phyloP scores from a whole-genome alignment of 2,888 invertebrate species.

The Athripsodes cinereus region DNA sequence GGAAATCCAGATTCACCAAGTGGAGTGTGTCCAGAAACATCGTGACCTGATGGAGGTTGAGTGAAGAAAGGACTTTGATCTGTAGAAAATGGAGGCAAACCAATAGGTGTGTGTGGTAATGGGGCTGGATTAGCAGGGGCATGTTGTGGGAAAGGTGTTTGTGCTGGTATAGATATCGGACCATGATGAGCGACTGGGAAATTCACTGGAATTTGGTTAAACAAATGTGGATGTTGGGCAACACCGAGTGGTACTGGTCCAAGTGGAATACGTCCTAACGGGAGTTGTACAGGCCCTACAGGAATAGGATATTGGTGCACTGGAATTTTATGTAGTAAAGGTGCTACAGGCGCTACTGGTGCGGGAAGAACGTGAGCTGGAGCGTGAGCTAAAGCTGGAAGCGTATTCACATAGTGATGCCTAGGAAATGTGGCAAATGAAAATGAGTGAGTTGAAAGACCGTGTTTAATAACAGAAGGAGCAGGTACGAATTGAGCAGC shows the following conservation, averaged over 20 bases:
- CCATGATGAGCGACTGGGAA: constrained; percentile 4
- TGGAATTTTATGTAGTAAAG: neutral
- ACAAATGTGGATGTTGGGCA: constrained; percentile 10
- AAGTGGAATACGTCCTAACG: constrained; percentile 10
- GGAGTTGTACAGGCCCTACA: neutral
- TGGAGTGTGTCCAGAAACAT: neutral
- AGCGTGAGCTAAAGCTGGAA: constrained; percentile 7
- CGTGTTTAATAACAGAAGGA: constrained; percentile 42
- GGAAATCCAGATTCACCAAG: neutral
- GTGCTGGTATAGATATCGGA: neutral
- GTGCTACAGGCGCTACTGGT: constrained; percentile 6
- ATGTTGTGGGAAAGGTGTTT: constrained; percentile 3
- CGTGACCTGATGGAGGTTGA: too few relatives aligned
- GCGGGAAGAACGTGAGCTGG: constrained; percentile 9
- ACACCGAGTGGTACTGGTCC: constrained; percentile 12
- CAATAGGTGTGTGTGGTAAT: too few relatives aligned
- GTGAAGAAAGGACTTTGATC: too few relatives aligned
- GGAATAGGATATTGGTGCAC: neutral
- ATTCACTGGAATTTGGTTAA: constrained; percentile 16
- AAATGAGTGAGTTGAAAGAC: constrained; percentile 44
- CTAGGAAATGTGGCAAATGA: constrained; percentile 45
- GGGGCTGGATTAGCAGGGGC: too few relatives aligned
- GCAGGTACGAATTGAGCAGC: constrained; percentile 30
- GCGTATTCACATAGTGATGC: constrained; percentile 37
- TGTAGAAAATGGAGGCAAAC: too few relatives aligned